These are phyloP conservation scores for Galago senegalensis DNA, from an alignment of 2,797 vertebrate species.

Conservation along the genomic window DNA sequence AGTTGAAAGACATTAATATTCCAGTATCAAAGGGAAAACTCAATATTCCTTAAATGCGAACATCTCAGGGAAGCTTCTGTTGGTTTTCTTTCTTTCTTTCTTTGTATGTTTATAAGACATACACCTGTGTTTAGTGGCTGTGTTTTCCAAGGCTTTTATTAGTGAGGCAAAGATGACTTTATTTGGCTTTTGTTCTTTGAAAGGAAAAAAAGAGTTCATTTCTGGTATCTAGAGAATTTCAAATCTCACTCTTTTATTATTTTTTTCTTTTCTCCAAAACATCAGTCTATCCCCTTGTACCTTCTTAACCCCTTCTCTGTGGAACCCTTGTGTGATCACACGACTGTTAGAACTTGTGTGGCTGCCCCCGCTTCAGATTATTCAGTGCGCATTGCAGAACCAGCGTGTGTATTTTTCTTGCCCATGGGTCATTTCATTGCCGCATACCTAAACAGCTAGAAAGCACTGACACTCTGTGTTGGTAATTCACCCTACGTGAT, in stretches of 20 bases:
- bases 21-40: background rate
- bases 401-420: slow-evolving; percentile 93
- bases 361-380: slow-evolving; percentile 91
- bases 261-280: slow-evolving; percentile 58
- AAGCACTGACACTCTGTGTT: slow-evolving; percentile 90
- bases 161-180: slow-evolving; percentile 86
- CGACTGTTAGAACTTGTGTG: slow-evolving; percentile 90
- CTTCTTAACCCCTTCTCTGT: slow-evolving; percentile 72
- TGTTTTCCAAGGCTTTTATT: slow-evolving; percentile 83
- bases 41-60: background rate
- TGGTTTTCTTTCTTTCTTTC: background rate
- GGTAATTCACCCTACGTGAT: slow-evolving; percentile 86
- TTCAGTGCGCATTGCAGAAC: slow-evolving; percentile 92
- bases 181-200: slow-evolving; percentile 75
- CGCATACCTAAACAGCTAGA: slow-evolving; percentile 93
- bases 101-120: background rate
- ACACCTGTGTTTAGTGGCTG: slow-evolving; percentile 45
- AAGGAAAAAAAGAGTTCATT: background rate
- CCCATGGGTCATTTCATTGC: slow-evolving; percentile 92
- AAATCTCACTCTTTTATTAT: slow-evolving; percentile 80
- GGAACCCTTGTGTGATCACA: slow-evolving; percentile 78
- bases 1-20: slow-evolving; percentile 34
- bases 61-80: background rate
- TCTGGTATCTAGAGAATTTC: slow-evolving; percentile 71
- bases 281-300: slow-evolving; percentile 48